Percentiles rank a stretch among this genome's conserved stretches.
Evolutionary conservation across 2,888 invertebrate species (phyloP).

Genomic region (Lithophane socia): DNA sequence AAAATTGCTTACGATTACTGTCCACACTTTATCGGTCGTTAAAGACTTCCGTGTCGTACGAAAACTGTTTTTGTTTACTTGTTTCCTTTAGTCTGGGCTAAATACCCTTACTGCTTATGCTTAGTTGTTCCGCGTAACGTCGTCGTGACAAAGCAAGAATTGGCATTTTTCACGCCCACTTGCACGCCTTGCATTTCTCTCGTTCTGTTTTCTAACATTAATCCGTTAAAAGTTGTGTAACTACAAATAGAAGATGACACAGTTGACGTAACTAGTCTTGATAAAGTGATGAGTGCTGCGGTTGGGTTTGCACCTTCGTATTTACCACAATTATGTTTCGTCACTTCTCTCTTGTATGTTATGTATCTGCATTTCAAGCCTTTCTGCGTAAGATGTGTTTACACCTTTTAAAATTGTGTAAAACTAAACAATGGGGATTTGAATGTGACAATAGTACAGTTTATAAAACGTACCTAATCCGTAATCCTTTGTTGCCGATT

Average conservation of each 20-base stretch:
- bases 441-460: slow-evolving; percentile 33
- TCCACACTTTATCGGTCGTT: slow-evolving; percentile 28
- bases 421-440: slow-evolving; percentile 23
- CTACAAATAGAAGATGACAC: slow-evolving; percentile 67
- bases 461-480: slow-evolving; percentile 17
- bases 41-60: slow-evolving; percentile 46
- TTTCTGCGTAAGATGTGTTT: slow-evolving; percentile 15
- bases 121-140: slow-evolving; percentile 58
- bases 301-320: slow-evolving; percentile 39
- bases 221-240: slow-evolving; percentile 78
- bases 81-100: slow-evolving; percentile 27
- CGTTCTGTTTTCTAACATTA: slow-evolving; percentile 79
- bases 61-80: slow-evolving; percentile 34
- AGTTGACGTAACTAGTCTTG: slow-evolving; percentile 54
- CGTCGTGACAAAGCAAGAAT: slow-evolving; percentile 76
- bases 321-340: slow-evolving; percentile 38
- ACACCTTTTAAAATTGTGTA: slow-evolving; percentile 21
- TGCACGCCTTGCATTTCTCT: slow-evolving; percentile 77
- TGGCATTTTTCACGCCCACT: slow-evolving; percentile 80
- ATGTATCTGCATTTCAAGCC: slow-evolving; percentile 11
- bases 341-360: slow-evolving; percentile 22
- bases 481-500: slow-evolving; percentile 17
- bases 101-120: slow-evolving; percentile 14
- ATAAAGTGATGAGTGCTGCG: slow-evolving; percentile 38
- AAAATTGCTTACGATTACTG: slow-evolving; percentile 51